Evolutionary conservation across 1,140 invertebrate genomes (phyloP), one percentile per base, ranked within the genome.

Genomic region (Hesperophylax magnus): DNA sequence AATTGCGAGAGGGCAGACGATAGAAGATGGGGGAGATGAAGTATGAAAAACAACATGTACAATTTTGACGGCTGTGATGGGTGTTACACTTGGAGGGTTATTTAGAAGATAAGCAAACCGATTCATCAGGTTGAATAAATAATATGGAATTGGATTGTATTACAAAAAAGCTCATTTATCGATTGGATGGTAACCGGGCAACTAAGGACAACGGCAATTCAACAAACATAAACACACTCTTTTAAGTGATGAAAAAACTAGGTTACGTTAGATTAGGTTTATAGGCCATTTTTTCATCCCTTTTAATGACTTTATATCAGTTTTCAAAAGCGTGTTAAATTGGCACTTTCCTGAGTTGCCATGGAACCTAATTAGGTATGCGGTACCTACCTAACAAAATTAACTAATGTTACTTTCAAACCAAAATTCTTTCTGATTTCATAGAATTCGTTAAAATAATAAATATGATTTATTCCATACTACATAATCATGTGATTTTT

Each of bases 1-100:
- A 81, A 81, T 81, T 81, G 80, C 80, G 53, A 24, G 53, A 61
- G 31, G 74, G 75, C 39, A 58, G 27, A 61, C 60, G 15, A 74
- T n/a, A 27, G 69, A 18, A 24, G 34, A 56, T 18, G 58, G 53
- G 8, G 71, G 54, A 74, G 67, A 52, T 65, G 20, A 61, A 61
- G 54, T 65, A 63, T 39, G 24, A 77, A 47, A 53, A 72, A 72
- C 53, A 72, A 72, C 39, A 53, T 11, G 18, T 20, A 72, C 0
- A 54, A 14, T 72, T 72, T 54, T 53, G 69, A 72, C 69, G 47
- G 53, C 52, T 72, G 54, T 72, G 69, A 72, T 72, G 69, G 18
- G 47, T 54, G 47, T 72, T 56, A 27, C 27, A 27, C 69, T 15
- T 72, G 69, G 18, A 72, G 14, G 47, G 69, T 56, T 72, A 72